Conservation (phyloP, 2,797 vertebrate genomes). For the Parotocinclus haroldoi region DNA sequence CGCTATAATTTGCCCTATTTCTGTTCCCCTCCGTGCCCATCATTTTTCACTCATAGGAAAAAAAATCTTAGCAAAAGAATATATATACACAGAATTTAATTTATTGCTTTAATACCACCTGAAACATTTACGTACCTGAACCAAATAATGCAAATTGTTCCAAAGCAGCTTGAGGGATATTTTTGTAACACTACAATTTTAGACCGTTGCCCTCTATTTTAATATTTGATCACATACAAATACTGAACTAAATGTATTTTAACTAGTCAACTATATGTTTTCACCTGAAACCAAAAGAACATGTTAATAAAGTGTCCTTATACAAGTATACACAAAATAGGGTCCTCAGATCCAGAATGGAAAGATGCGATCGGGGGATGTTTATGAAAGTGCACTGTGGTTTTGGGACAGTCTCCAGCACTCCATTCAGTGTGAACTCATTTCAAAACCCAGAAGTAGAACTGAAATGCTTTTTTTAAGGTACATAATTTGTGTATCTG, state of each 20-base stretch:
- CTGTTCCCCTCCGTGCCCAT: no score
- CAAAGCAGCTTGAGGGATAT: conserved; percentile 43
- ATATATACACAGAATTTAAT: no score
- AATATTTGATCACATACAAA: neutral
- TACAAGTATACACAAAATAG: conserved; percentile 16
- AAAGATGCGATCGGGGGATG: neutral
- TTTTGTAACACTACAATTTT: conserved; percentile 39
- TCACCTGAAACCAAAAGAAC: neutral
- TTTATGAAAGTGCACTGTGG: conserved; percentile 22
- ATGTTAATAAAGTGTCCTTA: conserved; percentile 46
- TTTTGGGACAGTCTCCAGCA: conserved; percentile 6
- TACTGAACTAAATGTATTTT: conserved; percentile 28
- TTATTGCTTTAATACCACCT: no score
- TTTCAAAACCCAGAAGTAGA: neutral
- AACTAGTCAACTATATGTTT: conserved; percentile 18
- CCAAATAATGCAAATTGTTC: conserved; percentile 17
- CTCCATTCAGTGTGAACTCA: conserved; percentile 15
- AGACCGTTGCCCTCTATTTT: conserved; percentile 44
- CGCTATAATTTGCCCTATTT: no score
- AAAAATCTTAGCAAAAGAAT: no score
- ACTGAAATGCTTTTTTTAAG: conserved; percentile 21
- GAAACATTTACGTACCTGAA: neutral
- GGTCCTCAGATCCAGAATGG: no score
- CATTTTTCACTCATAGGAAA: no score
- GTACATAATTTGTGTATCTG: no score